Base-by-base conservation (phyloP, 2,888 invertebrate genomes). In the Pyrochroa serraticornis region DNA sequence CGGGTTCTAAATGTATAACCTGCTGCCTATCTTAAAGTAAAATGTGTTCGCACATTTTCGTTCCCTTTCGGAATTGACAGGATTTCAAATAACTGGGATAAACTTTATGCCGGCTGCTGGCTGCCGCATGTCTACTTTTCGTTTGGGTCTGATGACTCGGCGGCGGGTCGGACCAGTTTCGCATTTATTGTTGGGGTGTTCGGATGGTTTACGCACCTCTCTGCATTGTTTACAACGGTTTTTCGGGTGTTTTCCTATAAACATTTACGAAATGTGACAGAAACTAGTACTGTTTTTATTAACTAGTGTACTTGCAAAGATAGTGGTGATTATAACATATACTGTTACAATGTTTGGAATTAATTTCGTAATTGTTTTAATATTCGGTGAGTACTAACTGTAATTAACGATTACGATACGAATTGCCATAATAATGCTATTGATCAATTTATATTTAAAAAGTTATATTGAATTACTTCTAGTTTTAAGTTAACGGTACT, bases 71-170 rank as follows among this genome's bases (percentile, higher is more conserved):
- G 50, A 46, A 36, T 41, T 8, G 49, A 38, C 41, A 35, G 49
- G 36, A 46, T 51, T 57, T 57, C 57, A 57, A 57, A 57, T 57
- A 57, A 50, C 44, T 49, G 49, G 57, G 57, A 57, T 57, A 50
- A 57, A 56, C 35, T 55, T 57, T 46, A 12, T 56, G 57, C 51
- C 57, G 57, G 56, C 44, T 39, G 39, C 39, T 10, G 39, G 22
- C 14, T 57, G 51, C 51, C 57, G 57, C 46, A 12, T 57, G 57
- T 57, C 57, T 51, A 46, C 50, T 57, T 57, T 56, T 57, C 57
- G 51, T 42, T 46, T 51, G 47, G 47, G 54, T 48, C 57, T 57
- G 57, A 50, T 44, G 50, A 46, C 50, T 57, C 55, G 39, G 45
- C 13, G 39, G 38, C 49, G 32, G 39, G 5, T 43, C 10, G 43